Base-by-base conservation (phyloP, 2,888 invertebrate genomes). In the Lepidocyrtinus sp. region DNA sequence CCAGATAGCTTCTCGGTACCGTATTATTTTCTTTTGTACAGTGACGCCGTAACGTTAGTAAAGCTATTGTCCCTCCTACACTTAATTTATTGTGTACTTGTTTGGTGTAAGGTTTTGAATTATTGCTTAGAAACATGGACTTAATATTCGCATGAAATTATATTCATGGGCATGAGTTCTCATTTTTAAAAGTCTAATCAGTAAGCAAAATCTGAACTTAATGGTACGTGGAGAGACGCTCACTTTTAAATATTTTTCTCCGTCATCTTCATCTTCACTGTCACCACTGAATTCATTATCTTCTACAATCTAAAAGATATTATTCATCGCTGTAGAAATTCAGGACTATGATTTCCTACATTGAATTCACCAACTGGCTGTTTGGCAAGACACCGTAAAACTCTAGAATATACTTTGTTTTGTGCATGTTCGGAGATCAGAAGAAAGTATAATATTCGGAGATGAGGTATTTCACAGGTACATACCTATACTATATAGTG, bases 321-420 rank as follows among this genome's bases (percentile, higher is more conserved):
- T 50, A 15, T n/a, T 50, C n/a, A n/a, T n/a, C n/a, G 17, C 17
- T n/a, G 12, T 12, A 50, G 50, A 12, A 50, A 50, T 12, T 50
- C 17, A 50, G 17, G 17, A 50, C 50, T n/a, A 5, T 17, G 74
- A 74, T 74, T 74, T 65, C 65, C 69, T 75, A 62, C 75, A 69
- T 75, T 75, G 75, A 75, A 75, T 75, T 75, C 75, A 75, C 75
- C 68, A 75, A 75, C 65, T 21, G 65, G 59, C 55, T n/a, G n/a
- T n/a, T n/a, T n/a, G n/a, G n/a, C n/a, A n/a, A n/a, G n/a, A n/a
- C n/a, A n/a, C n/a, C n/a, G n/a, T n/a, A n/a, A n/a, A n/a, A n/a
- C n/a, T n/a, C n/a, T n/a, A n/a, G n/a, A n/a, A n/a, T n/a, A n/a
- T n/a, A n/a, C n/a, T n/a, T n/a, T n/a, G n/a, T n/a, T n/a, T n/a